phyloP scores from a whole-genome alignment of 2,113 vertebrate species.

The Pardalotus punctatus region DNA sequence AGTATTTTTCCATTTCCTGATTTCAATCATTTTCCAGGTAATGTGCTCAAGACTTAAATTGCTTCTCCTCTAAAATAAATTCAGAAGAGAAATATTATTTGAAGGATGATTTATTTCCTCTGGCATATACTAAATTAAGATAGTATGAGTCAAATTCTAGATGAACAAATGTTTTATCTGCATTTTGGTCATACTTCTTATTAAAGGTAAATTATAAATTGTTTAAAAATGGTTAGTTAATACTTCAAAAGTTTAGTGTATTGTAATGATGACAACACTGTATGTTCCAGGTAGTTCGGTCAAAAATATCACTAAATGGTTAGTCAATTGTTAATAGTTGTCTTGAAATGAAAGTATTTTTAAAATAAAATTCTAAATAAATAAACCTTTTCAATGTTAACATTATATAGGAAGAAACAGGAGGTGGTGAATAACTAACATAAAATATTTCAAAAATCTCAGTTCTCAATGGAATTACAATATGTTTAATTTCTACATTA shows the following conservation, averaged over 20 bases:
- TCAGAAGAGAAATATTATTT: neutral
- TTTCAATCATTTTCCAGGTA: neutral
- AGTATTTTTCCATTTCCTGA: neutral
- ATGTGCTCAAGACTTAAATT: neutral
- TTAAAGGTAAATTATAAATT: neutral
- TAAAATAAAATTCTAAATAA: neutral
- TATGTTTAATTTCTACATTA: neutral
- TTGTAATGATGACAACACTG: neutral
- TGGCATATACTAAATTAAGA: neutral
- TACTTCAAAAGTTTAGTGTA: neutral
- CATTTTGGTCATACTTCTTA: neutral
- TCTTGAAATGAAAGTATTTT: neutral
- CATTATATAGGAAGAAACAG: neutral
- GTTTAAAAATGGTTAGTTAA: neutral
- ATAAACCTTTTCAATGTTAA: neutral
- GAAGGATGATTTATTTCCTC: neutral
- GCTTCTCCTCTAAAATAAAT: neutral
- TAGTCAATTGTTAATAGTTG: neutral
- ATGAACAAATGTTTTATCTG: neutral
- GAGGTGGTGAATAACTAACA: neutral
- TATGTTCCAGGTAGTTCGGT: neutral
- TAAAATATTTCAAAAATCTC: neutral
- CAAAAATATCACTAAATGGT: neutral
- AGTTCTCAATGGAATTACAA: neutral
- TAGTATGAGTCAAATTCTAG: neutral